Conservation (phyloP, 2,797 vertebrate genomes). For the Thamnophis elegans region DNA sequence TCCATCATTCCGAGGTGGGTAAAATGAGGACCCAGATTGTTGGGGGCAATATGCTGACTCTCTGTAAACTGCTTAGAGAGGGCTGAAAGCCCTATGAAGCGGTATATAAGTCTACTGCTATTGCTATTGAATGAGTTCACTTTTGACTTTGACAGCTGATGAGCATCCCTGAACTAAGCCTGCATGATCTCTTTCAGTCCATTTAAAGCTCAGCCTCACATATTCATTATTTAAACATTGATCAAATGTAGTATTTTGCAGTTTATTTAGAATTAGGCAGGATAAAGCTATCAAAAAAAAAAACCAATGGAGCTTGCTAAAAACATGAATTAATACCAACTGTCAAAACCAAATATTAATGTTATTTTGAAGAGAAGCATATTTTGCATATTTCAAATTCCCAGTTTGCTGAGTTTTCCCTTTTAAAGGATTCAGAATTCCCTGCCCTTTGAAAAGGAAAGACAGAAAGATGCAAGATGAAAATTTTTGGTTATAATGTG, state of each 20-base stretch:
- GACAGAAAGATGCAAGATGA: not conserved
- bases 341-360: not conserved
- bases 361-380: not conserved
- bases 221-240: constrained; percentile 31
- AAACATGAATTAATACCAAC: not conserved
- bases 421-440: not conserved
- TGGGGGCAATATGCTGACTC: too few species aligned
- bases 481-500: too few species aligned
- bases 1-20: too few species aligned
- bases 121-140: constrained; percentile 10
- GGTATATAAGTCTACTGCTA: too few species aligned
- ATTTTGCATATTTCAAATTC: not conserved
- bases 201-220: constrained; percentile 43
- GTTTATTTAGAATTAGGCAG: not conserved
- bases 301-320: not conserved
- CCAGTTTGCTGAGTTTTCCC: not conserved
- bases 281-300: not conserved
- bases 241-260: not conserved
- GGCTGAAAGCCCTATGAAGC: too few species aligned
- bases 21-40: too few species aligned
- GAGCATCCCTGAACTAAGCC: constrained; percentile 42
- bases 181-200: constrained; percentile 46
- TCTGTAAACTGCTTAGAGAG: too few species aligned
- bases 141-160: constrained; percentile 41
- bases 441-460: not conserved